These are phyloP conservation scores for Euplagia quadripunctaria DNA, from an alignment of 2,888 invertebrate genomes.

Conservation along the genomic window DNA sequence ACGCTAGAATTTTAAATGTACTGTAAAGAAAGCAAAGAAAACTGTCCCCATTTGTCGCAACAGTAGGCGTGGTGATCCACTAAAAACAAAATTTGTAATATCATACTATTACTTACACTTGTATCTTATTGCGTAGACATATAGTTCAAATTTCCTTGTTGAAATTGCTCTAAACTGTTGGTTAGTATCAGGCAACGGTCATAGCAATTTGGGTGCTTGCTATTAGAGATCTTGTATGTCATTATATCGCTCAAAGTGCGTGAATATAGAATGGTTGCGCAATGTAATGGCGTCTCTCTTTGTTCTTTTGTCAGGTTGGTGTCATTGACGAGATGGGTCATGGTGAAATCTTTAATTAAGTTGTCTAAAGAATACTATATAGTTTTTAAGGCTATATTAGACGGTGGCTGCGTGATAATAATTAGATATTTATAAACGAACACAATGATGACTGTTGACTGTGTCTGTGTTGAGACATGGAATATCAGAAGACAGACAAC, in stretches of 20 bases:
- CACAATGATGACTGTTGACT: background rate
- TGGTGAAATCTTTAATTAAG: constrained; percentile 71
- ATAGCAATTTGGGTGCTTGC: constrained; percentile 54
- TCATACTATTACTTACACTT: constrained; percentile 2
- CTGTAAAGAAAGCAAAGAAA: constrained; percentile 58
- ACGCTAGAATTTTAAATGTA: constrained; percentile 20
- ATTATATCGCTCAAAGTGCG: constrained; percentile 55
- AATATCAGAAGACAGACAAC: too few relatives aligned
- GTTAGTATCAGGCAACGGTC: constrained; percentile 41
- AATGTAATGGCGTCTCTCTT: constrained; percentile 76
- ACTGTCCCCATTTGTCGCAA: constrained; percentile 83
- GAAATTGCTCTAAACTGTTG: constrained; percentile 19
- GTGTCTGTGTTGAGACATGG: too few relatives aligned
- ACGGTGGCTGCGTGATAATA: constrained; percentile 11
- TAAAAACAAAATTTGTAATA: constrained; percentile 44
- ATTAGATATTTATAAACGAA: constrained; percentile 6
- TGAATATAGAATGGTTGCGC: constrained; percentile 66
- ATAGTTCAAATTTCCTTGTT: constrained; percentile 29
- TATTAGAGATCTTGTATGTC: constrained; percentile 55
- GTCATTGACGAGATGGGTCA: constrained; percentile 82
- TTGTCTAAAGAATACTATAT: constrained; percentile 37
- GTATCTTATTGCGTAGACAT: background rate
- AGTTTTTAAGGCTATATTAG: constrained; percentile 34
- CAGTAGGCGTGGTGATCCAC: constrained; percentile 78
- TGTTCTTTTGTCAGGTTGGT: constrained; percentile 81